phyloP scores from a whole-genome alignment of 2,113 vertebrate species.

The Aix galericulata region DNA sequence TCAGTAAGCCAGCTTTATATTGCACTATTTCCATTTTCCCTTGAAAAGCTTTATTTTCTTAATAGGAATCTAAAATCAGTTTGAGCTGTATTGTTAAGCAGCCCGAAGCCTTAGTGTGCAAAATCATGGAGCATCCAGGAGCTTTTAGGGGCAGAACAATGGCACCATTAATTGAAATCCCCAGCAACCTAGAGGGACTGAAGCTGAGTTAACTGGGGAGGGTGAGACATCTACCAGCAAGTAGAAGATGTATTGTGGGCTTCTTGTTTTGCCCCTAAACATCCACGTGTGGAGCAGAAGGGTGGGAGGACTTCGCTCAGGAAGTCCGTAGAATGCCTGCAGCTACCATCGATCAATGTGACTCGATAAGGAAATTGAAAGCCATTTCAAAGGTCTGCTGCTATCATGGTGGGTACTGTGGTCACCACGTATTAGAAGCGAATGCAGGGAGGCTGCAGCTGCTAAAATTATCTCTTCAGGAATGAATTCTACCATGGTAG shows the following conservation, averaged over 20 bases:
- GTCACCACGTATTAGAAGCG: background rate
- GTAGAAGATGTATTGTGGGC: background rate
- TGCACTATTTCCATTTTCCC: background rate
- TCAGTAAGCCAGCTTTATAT: background rate
- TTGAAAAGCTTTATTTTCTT: background rate
- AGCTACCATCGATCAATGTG: background rate
- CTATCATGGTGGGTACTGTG: background rate
- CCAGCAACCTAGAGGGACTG: rapidly evolving
- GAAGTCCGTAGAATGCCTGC: background rate
- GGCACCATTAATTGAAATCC: background rate
- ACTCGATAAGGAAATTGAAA: constrained; percentile 19
- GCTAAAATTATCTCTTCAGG: background rate
- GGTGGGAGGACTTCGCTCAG: constrained; percentile 27
- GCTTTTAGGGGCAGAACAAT: background rate
- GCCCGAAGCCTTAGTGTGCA: background rate
- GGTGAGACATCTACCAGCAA: background rate
- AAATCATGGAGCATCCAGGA: background rate
- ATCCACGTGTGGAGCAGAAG: background rate
- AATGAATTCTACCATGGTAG: background rate
- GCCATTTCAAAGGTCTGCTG: constrained; percentile 60
- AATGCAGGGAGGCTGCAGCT: background rate
- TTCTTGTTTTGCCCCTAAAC: background rate
- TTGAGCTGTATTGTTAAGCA: background rate
- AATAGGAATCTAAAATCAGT: background rate
- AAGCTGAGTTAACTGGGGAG: background rate